Conservation (phyloP, 2,888 invertebrate species). For the Polymixis flavicincta region DNA sequence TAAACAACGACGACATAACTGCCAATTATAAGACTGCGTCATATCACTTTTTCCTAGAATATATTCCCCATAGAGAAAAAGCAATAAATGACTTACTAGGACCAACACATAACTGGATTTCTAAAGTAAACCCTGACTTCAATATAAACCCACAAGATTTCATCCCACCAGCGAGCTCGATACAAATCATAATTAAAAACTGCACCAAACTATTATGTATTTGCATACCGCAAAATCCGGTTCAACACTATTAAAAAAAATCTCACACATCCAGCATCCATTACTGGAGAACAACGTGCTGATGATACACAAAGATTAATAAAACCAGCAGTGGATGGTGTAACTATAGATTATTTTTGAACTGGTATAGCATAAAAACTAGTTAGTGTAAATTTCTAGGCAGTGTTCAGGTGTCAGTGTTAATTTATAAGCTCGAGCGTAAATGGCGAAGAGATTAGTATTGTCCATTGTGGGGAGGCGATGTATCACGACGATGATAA, state of each 20-base stretch:
- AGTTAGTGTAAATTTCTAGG: slow-evolving; percentile 58
- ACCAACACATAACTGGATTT: slow-evolving; percentile 38
- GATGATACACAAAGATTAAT: slow-evolving; percentile 16
- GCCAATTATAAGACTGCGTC: slow-evolving; percentile 3
- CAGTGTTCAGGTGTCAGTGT: slow-evolving; percentile 55
- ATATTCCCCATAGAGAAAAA: background rate
- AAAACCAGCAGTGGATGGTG: slow-evolving; percentile 46
- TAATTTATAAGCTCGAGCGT: slow-evolving; percentile 60
- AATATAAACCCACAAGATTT: slow-evolving; percentile 35
- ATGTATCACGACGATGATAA: slow-evolving; percentile 58
- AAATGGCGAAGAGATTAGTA: slow-evolving; percentile 64
- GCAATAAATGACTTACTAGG: slow-evolving; percentile 17
- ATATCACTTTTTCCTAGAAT: background rate
- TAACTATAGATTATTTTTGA: slow-evolving; percentile 29
- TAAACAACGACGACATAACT: background rate
- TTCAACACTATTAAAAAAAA: slow-evolving; percentile 47
- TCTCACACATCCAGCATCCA: slow-evolving; percentile 28
- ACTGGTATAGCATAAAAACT: slow-evolving; percentile 58
- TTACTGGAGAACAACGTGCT: slow-evolving; percentile 27
- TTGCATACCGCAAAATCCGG: slow-evolving; percentile 50
- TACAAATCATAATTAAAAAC: slow-evolving; percentile 66
- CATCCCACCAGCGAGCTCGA: slow-evolving; percentile 41
- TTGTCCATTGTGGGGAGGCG: slow-evolving; percentile 59
- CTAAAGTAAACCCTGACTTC: slow-evolving; percentile 43
- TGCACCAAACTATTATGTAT: slow-evolving; percentile 57